Base-by-base conservation (phyloP, 2,797 vertebrate species). In the Diglossa cyanea region DNA sequence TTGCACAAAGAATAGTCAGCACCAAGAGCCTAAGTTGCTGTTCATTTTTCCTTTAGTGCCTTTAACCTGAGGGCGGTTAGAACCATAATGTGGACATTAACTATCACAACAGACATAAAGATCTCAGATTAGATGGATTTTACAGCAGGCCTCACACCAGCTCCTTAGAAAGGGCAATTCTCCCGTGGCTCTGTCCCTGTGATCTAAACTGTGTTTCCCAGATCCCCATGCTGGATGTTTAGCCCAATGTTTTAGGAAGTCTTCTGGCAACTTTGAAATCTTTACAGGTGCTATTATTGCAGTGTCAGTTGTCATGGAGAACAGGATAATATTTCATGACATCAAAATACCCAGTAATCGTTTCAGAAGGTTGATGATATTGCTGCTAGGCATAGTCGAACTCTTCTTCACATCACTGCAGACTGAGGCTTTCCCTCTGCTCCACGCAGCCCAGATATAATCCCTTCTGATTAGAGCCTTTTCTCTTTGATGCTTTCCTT, bases 401-500 rank as follows among this genome's bases (percentile, higher is more conserved):
- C 94, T 85, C 83, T 77, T 91, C 90, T 33, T 86, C 81, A 82
- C 90, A 73, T 90, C 70, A 20, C 55, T 81, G 42, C 71, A 82
- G 93, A 90, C 1, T 39, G 80, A 95, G 88, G 74, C 17, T 92
- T 94, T 88, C 91, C 91, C 60, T 70, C 85, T 91, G 85, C 91
- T 96, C 78, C 84, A 83, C 0, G 0, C 57, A 87, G 92, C 44
- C 85, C 75, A 53, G 58, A 48, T 86, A 88, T 94, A 94, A 95
- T 95, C 94, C 94, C 89, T 78, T 75, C 92, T 94, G 94, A 96
- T 94, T 92, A 96, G 82, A 86, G 70, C 62, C 85, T 94, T 90
- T 96, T 94, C 91, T 94, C 79, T 97, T 95, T 94, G 89, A 91
- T 96, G 85, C 70, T 84, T 74, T 81, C 85, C 79, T 96, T 95